Evolutionary conservation across 2,797 vertebrate genomes (phyloP).

Genomic region (Sebastiscus tertius): DNA sequence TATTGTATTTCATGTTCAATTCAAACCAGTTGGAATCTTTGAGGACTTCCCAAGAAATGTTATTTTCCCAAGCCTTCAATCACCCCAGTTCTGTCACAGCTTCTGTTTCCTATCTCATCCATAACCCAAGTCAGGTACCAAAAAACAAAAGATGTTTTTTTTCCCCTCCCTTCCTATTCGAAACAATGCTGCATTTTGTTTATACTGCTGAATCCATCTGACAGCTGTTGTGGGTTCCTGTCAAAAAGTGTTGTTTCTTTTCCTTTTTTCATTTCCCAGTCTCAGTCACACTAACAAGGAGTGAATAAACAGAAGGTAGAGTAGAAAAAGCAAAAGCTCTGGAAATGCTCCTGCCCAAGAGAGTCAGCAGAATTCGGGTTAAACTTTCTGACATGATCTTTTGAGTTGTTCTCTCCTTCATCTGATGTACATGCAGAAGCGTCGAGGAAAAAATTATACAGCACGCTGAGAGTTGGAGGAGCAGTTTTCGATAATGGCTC

Average conservation of each 20-base stretch:
- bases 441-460: constrained; percentile 34
- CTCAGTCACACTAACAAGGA: constrained; percentile 67
- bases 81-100: constrained; percentile 79
- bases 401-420: constrained; percentile 29
- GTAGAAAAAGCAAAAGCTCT: constrained; percentile 13
- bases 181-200: constrained; percentile 70
- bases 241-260: constrained; percentile 72
- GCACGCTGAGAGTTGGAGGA: constrained; percentile 1
- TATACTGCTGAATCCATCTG: constrained; percentile 69
- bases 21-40: constrained; percentile 52
- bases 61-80: constrained; percentile 75
- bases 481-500: constrained; percentile 40
- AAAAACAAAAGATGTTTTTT: constrained; percentile 59
- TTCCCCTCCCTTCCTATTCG: constrained; percentile 21
- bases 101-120: constrained; percentile 63
- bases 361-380: constrained; percentile 61
- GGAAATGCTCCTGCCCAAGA: constrained; percentile 52
- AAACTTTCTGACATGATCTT: constrained; percentile 58
- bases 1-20: constrained; percentile 43
- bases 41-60: constrained; percentile 60
- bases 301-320: constrained; percentile 65
- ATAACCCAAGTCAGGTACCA: constrained; percentile 68
- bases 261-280: constrained; percentile 42
- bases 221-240: constrained; percentile 79
- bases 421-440: constrained; percentile 34